These are phyloP conservation scores for Oopsacas minuta DNA, from an alignment of 37 sponge, comb jelly and placozoan genomes.

Conservation along the genomic window DNA sequence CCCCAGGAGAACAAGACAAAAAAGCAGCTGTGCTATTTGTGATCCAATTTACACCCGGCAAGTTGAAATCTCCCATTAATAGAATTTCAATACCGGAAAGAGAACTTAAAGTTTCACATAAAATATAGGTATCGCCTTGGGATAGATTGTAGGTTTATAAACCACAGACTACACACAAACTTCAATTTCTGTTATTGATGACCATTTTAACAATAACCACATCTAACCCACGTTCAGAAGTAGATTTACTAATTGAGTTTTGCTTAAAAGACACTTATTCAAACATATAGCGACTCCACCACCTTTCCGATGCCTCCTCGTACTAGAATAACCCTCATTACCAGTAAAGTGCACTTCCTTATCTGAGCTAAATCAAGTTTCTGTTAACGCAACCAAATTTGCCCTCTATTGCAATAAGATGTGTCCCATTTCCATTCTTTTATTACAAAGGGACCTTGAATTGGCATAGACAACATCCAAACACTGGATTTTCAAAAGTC, in stretches of 20 bases:
- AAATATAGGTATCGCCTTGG: background rate
- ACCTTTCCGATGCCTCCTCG: background rate
- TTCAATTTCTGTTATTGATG: background rate
- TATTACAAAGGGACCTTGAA: background rate
- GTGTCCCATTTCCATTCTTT: background rate
- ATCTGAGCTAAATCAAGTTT: background rate
- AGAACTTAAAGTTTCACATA: background rate
- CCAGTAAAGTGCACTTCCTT: background rate
- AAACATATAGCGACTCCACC: background rate
- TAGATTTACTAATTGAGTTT: background rate
- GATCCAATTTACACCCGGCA: background rate
- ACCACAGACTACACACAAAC: background rate
- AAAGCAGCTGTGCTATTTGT: background rate
- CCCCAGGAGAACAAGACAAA: no score
- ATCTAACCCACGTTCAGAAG: background rate
- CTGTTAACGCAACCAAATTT: background rate
- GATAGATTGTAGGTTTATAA: background rate
- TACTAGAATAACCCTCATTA: background rate
- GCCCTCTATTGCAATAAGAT: background rate
- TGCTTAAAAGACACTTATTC: background rate
- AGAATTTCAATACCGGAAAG: background rate
- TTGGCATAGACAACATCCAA: background rate
- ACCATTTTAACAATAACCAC: background rate
- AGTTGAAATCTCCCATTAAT: background rate
- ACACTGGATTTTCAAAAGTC: background rate